These are phyloP conservation scores for Clarias laeviceps DNA, from an alignment of 2,797 vertebrate species.

Conservation along the genomic window DNA sequence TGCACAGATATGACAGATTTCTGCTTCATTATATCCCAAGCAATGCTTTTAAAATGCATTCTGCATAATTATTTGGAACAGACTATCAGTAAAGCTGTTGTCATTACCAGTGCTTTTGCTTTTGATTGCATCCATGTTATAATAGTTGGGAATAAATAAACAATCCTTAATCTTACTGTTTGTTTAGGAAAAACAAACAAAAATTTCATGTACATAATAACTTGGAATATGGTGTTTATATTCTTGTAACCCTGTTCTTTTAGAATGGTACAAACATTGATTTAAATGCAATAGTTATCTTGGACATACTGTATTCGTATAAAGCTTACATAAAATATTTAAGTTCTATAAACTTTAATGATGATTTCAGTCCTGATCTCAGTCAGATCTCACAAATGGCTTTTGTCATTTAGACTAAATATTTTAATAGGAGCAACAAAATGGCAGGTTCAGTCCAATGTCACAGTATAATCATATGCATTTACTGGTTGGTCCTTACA, in stretches of 20 bases:
- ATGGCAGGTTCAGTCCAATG: slow-evolving; percentile 19
- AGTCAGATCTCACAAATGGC: neutral
- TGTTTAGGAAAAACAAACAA: neutral
- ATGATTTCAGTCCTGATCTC: neutral
- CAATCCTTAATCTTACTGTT: neutral
- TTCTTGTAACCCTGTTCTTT: neutral
- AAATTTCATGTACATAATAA: neutral
- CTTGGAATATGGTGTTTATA: neutral
- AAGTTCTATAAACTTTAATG: neutral
- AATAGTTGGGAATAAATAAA: neutral
- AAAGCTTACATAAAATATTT: neutral
- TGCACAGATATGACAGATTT: too few species aligned
- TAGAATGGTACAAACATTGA: neutral
- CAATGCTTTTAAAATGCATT: too few species aligned
- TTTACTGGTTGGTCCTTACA: slow-evolving; percentile 65
- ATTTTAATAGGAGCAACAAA: slow-evolving; percentile 7
- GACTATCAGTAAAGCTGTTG: neutral
- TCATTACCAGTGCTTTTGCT: neutral
- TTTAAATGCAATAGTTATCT: neutral
- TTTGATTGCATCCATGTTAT: neutral
- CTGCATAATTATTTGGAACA: too few species aligned
- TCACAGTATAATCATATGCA: slow-evolving; percentile 37
- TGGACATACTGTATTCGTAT: too few species aligned
- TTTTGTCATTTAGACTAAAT: neutral
- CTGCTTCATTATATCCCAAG: too few species aligned